Base-by-base conservation (phyloP, 2,113 vertebrate species). In the Oxyura jamaicensis region DNA sequence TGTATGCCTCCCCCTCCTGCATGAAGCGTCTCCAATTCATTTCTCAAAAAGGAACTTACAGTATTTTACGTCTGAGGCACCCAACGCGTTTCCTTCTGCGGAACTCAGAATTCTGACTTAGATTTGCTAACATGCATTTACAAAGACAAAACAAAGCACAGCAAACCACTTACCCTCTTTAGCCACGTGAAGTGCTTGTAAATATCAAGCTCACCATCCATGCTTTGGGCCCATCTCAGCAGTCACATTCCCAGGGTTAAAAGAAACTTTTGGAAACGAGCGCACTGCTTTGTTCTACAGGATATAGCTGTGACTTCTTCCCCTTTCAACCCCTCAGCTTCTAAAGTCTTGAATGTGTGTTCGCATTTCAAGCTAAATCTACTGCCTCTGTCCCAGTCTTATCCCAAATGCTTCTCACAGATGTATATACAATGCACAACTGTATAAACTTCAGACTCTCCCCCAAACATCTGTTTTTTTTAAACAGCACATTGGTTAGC, bases 111-210 rank as follows among this genome's bases (percentile, higher is more conserved):
- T 50, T 69, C 86, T 58, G 53, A 22, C 66, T 67, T 31, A 52
- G 63, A 79, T 83, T 90, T 91, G 55, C 83, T 85, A 79, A 95
- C 39, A 71, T 69, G 69, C 93, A 44, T 87, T 89, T 53, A 56
- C 46, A 93, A 58, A 48, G 79, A 93, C 82, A 95, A 95, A 90
- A 90, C 68, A 97, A 93, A 97, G 94, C 73, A 74, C 72, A 68
- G 88, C 80, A 87, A 92, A 87, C 87, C 96, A 98, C 99, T 99
- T 98, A 99, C 99, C 99, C 99, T 99, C 96, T 98, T 98, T 76
- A 99, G 98, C 99, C 99, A 99, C 74, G 98, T 97, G 97, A 99
- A 99, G 97, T 99, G 99, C 98, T 98, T 99, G 98, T 99, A 99
- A 98, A 99, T 99, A 98, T 99, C 99, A 98, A 99, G 98, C 95